Evolutionary conservation across 2,113 vertebrate genomes (phyloP).

Genomic region (Callipepla squamata): DNA sequence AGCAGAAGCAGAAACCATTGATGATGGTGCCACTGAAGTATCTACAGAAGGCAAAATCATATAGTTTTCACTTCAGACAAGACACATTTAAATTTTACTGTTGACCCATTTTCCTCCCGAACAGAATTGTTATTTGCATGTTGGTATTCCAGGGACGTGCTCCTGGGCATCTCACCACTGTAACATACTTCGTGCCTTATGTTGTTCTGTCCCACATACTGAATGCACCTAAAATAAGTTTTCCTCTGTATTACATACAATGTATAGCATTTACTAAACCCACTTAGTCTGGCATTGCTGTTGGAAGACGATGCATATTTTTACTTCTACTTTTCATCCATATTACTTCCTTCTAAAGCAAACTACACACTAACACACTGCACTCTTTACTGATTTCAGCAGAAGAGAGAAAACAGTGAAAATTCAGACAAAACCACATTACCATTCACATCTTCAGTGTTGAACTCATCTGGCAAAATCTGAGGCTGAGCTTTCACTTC

Average conservation of each 20-base stretch:
- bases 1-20: conserved; percentile 94
- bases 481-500: conserved; percentile 97
- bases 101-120: background rate
- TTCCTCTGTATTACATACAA: background rate
- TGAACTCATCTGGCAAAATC: conserved; percentile 84
- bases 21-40: conserved; percentile 76
- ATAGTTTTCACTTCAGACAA: background rate
- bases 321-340: background rate
- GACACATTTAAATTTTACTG: background rate
- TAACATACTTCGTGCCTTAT: background rate
- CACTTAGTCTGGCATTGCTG: background rate
- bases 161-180: background rate
- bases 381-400: background rate
- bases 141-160: background rate
- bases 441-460: conserved; percentile 82
- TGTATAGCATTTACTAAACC: background rate
- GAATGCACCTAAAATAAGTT: background rate
- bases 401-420: background rate
- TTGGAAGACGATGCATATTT: background rate
- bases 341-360: background rate
- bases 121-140: background rate
- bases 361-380: background rate
- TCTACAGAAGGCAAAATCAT: conserved; percentile 71
- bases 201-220: background rate
- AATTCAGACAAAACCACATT: background rate